Evolutionary conservation across 2,113 vertebrate genomes (phyloP).

Genomic region (Addax nasomaculatus): DNA sequence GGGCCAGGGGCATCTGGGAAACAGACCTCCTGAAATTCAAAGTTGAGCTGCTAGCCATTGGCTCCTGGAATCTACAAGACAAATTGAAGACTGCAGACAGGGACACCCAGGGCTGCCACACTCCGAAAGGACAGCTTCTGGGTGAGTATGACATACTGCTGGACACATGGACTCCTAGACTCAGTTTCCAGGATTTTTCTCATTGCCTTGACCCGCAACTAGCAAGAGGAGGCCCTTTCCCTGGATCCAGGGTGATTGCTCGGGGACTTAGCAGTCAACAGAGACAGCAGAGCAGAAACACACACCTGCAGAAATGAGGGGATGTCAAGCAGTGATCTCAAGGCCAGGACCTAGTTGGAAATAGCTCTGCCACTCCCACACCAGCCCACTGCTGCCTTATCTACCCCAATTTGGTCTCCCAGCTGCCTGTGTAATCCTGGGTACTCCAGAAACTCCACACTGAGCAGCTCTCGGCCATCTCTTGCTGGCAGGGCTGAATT

Average conservation of each 20-base stretch:
- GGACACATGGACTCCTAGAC: not conserved
- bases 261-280: not conserved
- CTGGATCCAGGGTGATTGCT: not conserved
- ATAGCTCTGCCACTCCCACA: not conserved
- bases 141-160: slow-evolving; percentile 14
- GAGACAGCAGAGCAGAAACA: not conserved
- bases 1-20: slow-evolving; percentile 26
- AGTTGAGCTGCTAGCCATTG: not conserved
- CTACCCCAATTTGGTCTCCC: not conserved
- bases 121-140: not conserved
- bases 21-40: not conserved
- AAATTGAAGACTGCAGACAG: not conserved
- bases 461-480: not conserved
- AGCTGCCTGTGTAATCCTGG: not conserved
- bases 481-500: not conserved
- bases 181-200: not conserved
- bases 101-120: not conserved
- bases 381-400: not conserved
- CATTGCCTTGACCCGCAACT: not conserved
- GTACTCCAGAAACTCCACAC: not conserved
- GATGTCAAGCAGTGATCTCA: not conserved
- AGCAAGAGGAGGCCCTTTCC: not conserved
- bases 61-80: not conserved
- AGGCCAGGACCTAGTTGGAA: too few species aligned
- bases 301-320: not conserved